Evolutionary conservation across 2,888 invertebrate genomes (phyloP).

Genomic region (Drosophila conformis): DNA sequence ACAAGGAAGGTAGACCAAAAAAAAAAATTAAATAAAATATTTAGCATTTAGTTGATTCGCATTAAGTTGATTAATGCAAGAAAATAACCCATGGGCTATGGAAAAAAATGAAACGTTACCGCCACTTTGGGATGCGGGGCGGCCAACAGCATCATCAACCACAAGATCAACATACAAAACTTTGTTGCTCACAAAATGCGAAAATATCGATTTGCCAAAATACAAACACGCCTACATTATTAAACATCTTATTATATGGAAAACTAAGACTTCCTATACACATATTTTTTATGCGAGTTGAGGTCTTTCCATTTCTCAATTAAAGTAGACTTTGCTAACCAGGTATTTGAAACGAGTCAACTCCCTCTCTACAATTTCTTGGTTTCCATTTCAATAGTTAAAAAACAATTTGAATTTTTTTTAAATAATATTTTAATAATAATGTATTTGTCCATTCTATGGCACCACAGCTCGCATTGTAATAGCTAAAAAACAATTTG

Average conservation of each 20-base stretch:
- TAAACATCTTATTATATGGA: neutral
- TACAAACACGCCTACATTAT: neutral
- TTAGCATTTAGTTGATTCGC: slow-evolving; percentile 68
- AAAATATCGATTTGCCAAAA: slow-evolving; percentile 15
- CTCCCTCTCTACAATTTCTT: neutral
- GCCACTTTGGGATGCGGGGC: slow-evolving; percentile 5
- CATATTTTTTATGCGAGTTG: neutral
- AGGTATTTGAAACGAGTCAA: neutral
- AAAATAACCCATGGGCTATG: slow-evolving; percentile 54
- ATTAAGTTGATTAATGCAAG: slow-evolving; percentile 72
- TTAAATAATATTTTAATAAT: slow-evolving; percentile 7
- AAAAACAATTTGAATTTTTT: neutral
- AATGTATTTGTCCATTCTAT: slow-evolving; percentile 29
- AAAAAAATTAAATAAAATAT: slow-evolving; percentile 29
- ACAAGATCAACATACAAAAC: slow-evolving; percentile 22
- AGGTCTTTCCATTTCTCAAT: neutral
- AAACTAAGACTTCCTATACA: neutral
- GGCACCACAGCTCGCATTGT: neutral
- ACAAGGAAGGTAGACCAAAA: slow-evolving; percentile 31
- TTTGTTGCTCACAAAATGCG: slow-evolving; percentile 18
- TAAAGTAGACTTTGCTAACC: neutral
- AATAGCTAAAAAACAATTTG: neutral
- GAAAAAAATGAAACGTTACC: slow-evolving; percentile 19
- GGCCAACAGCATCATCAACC: slow-evolving; percentile 14
- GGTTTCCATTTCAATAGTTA: neutral